These are phyloP conservation scores for Erebia ligea DNA, from an alignment of 2,888 invertebrate species.

Conservation along the genomic window DNA sequence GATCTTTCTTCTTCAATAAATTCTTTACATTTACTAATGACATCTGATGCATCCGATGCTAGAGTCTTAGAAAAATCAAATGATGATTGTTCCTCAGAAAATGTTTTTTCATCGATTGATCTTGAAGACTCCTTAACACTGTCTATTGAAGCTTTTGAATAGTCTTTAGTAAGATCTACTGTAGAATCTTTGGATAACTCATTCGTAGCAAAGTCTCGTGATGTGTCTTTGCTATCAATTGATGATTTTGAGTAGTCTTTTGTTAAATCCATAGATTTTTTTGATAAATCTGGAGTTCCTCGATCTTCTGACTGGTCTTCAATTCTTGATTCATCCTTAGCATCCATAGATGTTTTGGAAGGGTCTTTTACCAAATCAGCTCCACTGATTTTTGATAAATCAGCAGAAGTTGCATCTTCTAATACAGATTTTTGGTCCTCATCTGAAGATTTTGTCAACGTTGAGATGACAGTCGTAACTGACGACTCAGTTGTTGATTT, in stretches of 20 bases:
- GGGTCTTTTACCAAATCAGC: conserved; percentile 73
- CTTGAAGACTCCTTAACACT: conserved; percentile 76
- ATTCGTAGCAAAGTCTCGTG: conserved; percentile 78
- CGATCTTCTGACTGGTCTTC: conserved; percentile 70
- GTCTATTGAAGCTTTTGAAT: conserved; percentile 75
- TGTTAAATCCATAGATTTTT: conserved; percentile 74
- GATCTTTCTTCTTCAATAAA: conserved; percentile 72
- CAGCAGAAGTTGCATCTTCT: conserved; percentile 76
- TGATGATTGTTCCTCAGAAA: conserved; percentile 79
- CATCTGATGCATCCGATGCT: conserved; percentile 77
- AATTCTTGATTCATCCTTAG: conserved; percentile 67
- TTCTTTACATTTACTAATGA: conserved; percentile 68
- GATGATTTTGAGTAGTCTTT: conserved; percentile 80
- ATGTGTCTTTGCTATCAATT: conserved; percentile 78
- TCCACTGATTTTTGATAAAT: conserved; percentile 76
- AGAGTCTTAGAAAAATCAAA: conserved; percentile 76
- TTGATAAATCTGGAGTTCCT: conserved; percentile 75
- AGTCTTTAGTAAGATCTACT: conserved; percentile 73
- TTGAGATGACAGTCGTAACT: conserved; percentile 74
- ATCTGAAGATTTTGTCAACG: conserved; percentile 76
- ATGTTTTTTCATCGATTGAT: conserved; percentile 77
- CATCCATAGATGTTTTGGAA: conserved; percentile 72
- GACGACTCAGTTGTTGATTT: conserved; percentile 80
- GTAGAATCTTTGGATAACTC: conserved; percentile 80
- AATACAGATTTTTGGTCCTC: conserved; percentile 75